These are phyloP conservation scores for Myotis brandtii DNA, from an alignment of 2,113 vertebrate genomes.

Conservation along the genomic window DNA sequence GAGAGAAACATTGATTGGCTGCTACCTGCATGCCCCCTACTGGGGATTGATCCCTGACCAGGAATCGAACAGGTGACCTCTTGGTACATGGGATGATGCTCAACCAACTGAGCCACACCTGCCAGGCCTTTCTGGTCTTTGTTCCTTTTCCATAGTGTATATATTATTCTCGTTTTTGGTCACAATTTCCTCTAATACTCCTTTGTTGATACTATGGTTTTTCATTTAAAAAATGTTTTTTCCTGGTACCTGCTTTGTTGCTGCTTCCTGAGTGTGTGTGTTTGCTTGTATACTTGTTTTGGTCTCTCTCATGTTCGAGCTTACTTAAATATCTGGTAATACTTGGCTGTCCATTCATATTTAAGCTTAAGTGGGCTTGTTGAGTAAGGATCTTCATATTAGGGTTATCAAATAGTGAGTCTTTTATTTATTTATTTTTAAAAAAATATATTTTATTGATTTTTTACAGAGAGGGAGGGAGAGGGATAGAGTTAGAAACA, in stretches of 20 bases:
- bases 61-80: too few species aligned
- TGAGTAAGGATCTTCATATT: slow-evolving; percentile 1
- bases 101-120: too few species aligned
- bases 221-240: background rate
- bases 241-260: background rate
- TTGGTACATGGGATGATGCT: too few species aligned
- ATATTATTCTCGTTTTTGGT: background rate
- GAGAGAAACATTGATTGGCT: too few species aligned
- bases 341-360: background rate
- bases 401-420: background rate
- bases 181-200: background rate
- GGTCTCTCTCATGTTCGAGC: background rate
- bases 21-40: too few species aligned
- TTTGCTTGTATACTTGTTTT: background rate
- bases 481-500: too few species aligned
- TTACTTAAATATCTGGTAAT: background rate
- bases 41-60: too few species aligned
- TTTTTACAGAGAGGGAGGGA: too few species aligned
- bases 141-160: slow-evolving; percentile 7
- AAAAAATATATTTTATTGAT: too few species aligned
- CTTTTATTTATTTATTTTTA: background rate
- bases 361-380: slow-evolving; percentile 30
- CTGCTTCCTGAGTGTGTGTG: background rate
- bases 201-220: background rate
- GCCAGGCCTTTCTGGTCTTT: background rate